Evolutionary conservation across 2,113 vertebrate species (phyloP), one percentile per base, ranked within the genome.

Genomic region (Entosphenus tridentatus): DNA sequence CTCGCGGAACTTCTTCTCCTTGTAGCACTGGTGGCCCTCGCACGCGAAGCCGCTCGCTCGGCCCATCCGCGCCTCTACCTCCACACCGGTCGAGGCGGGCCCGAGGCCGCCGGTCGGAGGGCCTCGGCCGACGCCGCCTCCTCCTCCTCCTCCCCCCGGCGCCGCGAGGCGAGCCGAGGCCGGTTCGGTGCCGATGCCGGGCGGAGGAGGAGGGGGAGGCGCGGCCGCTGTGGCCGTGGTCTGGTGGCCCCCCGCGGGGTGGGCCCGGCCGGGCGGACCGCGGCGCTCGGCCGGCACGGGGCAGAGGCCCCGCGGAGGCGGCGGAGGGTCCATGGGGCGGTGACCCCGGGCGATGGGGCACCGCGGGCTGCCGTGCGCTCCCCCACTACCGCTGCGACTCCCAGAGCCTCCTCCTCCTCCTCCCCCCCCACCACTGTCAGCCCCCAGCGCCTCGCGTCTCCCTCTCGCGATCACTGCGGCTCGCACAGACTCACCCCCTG

Each of bases 1-100:
- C 71, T 90, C 87, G 74, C 87, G 81, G 74, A 88, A 88, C 82
- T 89, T 89, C 81, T 90, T 90, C 77, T 89, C 87, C 75, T 86
- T 85, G 77, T 89, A 90, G 74, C 86, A 90, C 69, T 83, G 85
- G 73, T 88, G 84, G 59, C 87, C 87, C 80, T 90, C 87, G 69
- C 73, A 75, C 79, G 89, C 88, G 78, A 90, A 90, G 75, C 86
- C 85, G 74, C 87, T 81, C 65, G 87, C 87, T 74, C 85, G 86
- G 75, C 86, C 83, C 75, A 90, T 83, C 73, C 85, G 87, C 73
- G 78, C 75, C 76, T 87, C 85, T 80, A 86, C 85, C 1, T 75
- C 69, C 73, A 76, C 79, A 69, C 84, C 83, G 3, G 79, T 76
- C 65, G 75, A 17, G 39, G 6, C 55, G 57, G 12, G 69, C 68